Percentiles rank a stretch among this genome's conserved stretches.
Evolutionary conservation across 53 echinoderm and acorn worm genomes (phyloP).

Genomic region (Holothuria leucospilota): DNA sequence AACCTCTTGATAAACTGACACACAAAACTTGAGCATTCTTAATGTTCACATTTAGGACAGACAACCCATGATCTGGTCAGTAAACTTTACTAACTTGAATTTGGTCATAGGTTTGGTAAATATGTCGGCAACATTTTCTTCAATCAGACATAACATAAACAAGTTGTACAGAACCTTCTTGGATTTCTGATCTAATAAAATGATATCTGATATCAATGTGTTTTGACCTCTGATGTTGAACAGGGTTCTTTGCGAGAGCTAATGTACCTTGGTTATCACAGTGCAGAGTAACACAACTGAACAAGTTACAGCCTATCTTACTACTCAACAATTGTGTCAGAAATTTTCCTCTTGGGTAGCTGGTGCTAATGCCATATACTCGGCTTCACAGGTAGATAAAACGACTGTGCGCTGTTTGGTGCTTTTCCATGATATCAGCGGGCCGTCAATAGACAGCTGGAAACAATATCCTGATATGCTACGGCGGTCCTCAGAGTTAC

Average conservation of each 20-base stretch:
- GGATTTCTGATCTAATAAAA: conserved; percentile 11
- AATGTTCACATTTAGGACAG: not conserved
- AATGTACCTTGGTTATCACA: conserved; percentile 64
- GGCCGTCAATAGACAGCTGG: conserved; percentile 23
- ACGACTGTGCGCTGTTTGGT: conserved; percentile 55
- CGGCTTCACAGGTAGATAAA: conserved; percentile 28
- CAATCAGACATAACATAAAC: not conserved
- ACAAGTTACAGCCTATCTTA: too few relatives aligned
- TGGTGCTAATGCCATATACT: conserved; percentile 54
- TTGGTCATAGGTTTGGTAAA: conserved; percentile 10
- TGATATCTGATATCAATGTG: conserved; percentile 13
- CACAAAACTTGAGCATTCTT: not conserved
- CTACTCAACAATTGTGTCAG: conserved; percentile 44
- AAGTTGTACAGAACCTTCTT: not conserved
- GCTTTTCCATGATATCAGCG: conserved; percentile 57
- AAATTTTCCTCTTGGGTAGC: conserved; percentile 56
- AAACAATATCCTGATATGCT: conserved; percentile 61
- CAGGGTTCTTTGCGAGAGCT: conserved; percentile 60
- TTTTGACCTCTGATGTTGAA: conserved; percentile 51
- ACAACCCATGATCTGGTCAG: not conserved
- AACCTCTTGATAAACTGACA: too few relatives aligned
- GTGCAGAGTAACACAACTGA: not conserved
- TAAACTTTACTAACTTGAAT: not conserved
- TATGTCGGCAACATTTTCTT: conserved; percentile 20
- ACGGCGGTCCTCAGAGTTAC: conserved; percentile 36